Conservation (phyloP, 2,113 vertebrate genomes). For the Equus quagga region DNA sequence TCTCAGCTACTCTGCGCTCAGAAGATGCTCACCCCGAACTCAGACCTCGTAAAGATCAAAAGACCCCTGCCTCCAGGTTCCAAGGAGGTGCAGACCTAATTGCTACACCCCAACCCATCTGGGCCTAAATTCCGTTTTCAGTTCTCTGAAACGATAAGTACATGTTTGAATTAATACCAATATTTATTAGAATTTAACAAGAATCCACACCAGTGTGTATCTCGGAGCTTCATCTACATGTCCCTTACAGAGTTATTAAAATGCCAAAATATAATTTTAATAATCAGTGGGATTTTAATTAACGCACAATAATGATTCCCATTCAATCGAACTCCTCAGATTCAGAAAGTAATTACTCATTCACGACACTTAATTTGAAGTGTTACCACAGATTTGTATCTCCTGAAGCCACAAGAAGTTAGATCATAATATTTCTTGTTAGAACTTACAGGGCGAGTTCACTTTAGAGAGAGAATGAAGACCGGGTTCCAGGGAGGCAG, state of each 20-base stretch:
- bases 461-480: conserved; percentile 60
- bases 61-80: not conserved
- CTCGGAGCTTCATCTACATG: conserved; percentile 74
- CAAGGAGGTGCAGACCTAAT: not conserved
- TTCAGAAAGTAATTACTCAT: conserved; percentile 84
- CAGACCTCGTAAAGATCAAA: not conserved
- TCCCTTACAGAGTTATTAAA: conserved; percentile 82
- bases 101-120: not conserved
- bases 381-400: conserved; percentile 80
- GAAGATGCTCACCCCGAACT: not conserved
- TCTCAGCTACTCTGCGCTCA: not conserved
- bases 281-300: conserved; percentile 84
- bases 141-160: conserved; percentile 12
- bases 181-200: conserved; percentile 79
- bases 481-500: not conserved
- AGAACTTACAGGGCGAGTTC: conserved; percentile 74
- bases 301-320: conserved; percentile 80
- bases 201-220: conserved; percentile 61
- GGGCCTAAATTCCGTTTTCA: not conserved
- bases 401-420: conserved; percentile 78
- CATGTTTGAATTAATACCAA: conserved; percentile 65
- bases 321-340: conserved; percentile 76
- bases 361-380: conserved; percentile 82
- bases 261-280: conserved; percentile 80
- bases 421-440: conserved; percentile 70